phyloP scores from a whole-genome alignment of 2,797 vertebrate species.

The Sebastes minor region DNA sequence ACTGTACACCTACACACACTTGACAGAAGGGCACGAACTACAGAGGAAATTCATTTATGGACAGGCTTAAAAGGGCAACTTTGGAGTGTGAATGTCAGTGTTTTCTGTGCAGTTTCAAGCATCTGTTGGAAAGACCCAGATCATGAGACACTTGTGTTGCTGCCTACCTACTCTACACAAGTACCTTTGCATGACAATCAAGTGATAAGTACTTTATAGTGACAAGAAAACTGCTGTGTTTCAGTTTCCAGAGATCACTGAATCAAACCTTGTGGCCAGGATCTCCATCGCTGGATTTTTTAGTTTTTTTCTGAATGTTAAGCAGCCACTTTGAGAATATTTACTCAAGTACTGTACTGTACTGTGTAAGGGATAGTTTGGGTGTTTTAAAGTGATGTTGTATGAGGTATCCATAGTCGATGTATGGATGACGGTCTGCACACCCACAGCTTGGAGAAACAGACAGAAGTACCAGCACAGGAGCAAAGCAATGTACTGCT shows the following conservation, averaged over 20 bases:
- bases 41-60: slow-evolving; percentile 38
- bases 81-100: slow-evolving; percentile 69
- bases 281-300: background rate
- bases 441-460: too few relatives aligned
- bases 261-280: background rate
- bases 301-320: background rate
- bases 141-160: slow-evolving; percentile 18
- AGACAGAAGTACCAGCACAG: too few relatives aligned
- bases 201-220: background rate
- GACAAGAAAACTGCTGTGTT: slow-evolving; percentile 1
- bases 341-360: background rate
- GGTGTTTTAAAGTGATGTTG: too few relatives aligned
- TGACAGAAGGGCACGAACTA: slow-evolving; percentile 47
- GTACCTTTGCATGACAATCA: background rate
- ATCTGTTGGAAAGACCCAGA: slow-evolving; percentile 10
- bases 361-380: too few relatives aligned
- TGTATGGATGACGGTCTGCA: too few relatives aligned
- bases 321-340: background rate
- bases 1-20: slow-evolving; percentile 40
- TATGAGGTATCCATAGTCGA: too few relatives aligned
- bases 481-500: too few relatives aligned
- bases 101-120: slow-evolving; percentile 31
- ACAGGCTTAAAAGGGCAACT: slow-evolving; percentile 50
- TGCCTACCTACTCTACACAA: slow-evolving; percentile 18
- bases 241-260: slow-evolving; percentile 10